Base-by-base conservation (phyloP, 1,140 invertebrate species). In the Agrilus planipennis region DNA sequence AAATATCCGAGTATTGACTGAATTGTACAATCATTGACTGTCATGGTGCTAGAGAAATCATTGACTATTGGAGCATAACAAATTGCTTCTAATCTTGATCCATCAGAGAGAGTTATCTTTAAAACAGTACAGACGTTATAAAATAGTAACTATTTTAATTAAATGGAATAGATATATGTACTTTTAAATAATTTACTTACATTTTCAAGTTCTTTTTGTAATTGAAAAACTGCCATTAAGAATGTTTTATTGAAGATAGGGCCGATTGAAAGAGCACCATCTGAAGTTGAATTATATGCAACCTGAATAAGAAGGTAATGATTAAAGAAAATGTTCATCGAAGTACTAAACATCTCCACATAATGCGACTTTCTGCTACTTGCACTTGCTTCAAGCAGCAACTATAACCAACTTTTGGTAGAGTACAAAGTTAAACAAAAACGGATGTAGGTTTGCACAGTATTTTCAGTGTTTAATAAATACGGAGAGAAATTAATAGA, bases 1-100 rank as follows among this genome's bases (percentile, higher is more conserved):
- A 88, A 87, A 56, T 88, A 92, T 18, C 85, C 82, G 31, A 81
- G 73, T 31, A 83, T 57, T 34, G 81, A 88, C 71, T 87, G 81
- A 5, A 89, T 73, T 2, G 81, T 75, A 54, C 91, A 96, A 35
- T 82, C 65, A 4, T 71, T 50, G 0, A 79, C 39, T 2, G 54
- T 66, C 36, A 63, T 53, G 5, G 67, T 66, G 1, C 63, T 66
- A 1, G 68, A 63, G 44, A 83, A 85, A 2, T 76, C 72, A 14
- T 71, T 76, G 6, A 72, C 58, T 20, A 94, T 60, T 0, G 89
- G 91, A 21, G 83, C 76, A 62, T 80, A 89, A 57, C 90, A 93
- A 7, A 93, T 80, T 49, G 85, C 76, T 49, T 81, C 69, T 30
- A 93, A 54, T 10, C 67, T 71, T 20, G 63, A 60, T 7, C 51